Evolutionary conservation across 2,797 vertebrate species (phyloP), one percentile per base, ranked within the genome.

Genomic region (Myotis pilosus): DNA sequence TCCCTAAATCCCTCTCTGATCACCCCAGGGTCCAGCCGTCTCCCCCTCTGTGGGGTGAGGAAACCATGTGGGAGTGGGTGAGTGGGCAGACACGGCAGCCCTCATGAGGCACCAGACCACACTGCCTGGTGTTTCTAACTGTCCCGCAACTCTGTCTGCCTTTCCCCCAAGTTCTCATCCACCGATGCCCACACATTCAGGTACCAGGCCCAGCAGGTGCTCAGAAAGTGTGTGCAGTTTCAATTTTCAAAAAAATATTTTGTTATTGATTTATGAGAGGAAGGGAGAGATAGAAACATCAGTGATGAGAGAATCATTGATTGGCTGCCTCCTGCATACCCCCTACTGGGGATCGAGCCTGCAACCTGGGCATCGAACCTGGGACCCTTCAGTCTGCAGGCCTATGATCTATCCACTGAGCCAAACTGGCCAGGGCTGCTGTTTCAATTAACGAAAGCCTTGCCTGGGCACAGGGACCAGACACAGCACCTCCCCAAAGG

Each of bases 221-320:
- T 69, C 74, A 89, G 71, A 86, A 80, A 95, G 69, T 30, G 66
- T 76, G 38, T 87, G 36, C 72, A 81, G 47, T 60, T 33, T 93
- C 75, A 22, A 16, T 17, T 62, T 57, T 55, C 23, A 2, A 12
- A 15, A 62, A 62, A 15, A 28, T 28, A 62, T 62, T 62, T 62
- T 62, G 57, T 62, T 28, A 15, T 30, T 62, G 60, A 15, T 62
- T 62, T 62, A 28, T 30, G 60, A 62, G 60, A 62, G 60, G 28
- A 28, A 62, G 28, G 60, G 60, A 62, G 28, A 62, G 28, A 62
- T 13, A 30, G 25, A 62, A 30, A 62, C 60, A 62, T 30, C 60
- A 62, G 28, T 62, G 60, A 62, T 62, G 60, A 62, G 25, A 62
- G 60, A 62, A 62, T 62, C 60, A 62, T 15, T 30, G 25, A 62